Base-by-base conservation (phyloP, 2,797 vertebrate genomes). In the Phaenicophaeus curvirostris region DNA sequence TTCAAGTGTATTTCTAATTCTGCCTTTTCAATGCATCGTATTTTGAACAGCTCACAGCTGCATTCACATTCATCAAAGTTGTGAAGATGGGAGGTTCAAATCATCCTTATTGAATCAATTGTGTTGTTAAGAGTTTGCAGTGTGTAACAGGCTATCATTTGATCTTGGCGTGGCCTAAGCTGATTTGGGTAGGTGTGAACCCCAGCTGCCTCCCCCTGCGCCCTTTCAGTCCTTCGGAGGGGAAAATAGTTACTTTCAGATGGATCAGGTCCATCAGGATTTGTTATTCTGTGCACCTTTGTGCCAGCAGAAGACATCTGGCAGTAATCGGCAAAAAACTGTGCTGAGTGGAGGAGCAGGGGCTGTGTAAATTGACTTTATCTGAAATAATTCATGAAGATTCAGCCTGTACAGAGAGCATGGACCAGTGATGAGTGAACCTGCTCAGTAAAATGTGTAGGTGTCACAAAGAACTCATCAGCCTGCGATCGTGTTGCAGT, bases 291-390 rank as follows among this genome's bases (percentile, higher is more conserved):
- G 25, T 71, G n/a, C 35, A 6, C 51, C 46, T 89, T 25, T 51
- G 53, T 55, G 14, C 28, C 53, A 83, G 61, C 44, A 55, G 75
- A 83, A 71, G 35, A 53, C 68, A 72, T 30, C 2, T 67, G 58
- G 33, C 30, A 83, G 19, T 41, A 46, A 90, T 80, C 31, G 80
- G 55, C 5, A 65, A 48, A 46, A 66, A 42, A 55, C 19, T 17
- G 17, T 81, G 16, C n/a, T 1, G 7, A 9, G 24, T 35, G n/a
- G 37, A 51, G 44, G 30, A 82, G 58, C 1, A 1, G 17, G 48
- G 44, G 7, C 23, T 54, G 0, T 2, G 0, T 37, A 16, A 11
- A 4, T 10, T 30, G 19, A 13, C 3, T 1, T 19, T 67, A 5
- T 39, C 59, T 77, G 62, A 25, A 78, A 31, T 33, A 19, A 44